Percentiles rank a stretch among this genome's conserved stretches.
These are phyloP conservation scores for Rhineura floridana DNA, from an alignment of 2,113 vertebrate species.

Conservation along the genomic window DNA sequence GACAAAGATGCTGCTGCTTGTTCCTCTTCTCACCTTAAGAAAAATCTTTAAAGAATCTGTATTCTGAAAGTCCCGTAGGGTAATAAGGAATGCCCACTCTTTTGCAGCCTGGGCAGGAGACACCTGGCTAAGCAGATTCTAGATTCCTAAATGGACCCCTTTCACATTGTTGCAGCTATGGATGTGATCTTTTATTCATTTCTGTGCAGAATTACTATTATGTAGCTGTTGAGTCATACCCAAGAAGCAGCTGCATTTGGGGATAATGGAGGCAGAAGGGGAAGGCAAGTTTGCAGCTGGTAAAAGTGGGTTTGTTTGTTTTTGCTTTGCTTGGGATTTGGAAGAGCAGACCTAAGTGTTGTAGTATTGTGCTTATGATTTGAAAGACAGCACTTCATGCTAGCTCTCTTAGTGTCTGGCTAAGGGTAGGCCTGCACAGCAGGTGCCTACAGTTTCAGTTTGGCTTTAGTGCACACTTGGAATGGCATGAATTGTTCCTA, in stretches of 20 bases:
- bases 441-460: neutral
- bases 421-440: neutral
- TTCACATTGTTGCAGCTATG: neutral
- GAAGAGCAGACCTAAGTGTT: neutral
- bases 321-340: neutral
- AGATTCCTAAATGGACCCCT: neutral
- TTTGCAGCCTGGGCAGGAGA: neutral
- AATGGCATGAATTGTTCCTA: neutral
- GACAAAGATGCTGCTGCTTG: neutral
- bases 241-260: neutral
- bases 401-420: neutral
- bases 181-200: neutral
- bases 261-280: neutral
- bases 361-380: neutral
- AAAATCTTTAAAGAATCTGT: neutral
- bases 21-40: neutral
- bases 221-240: no score
- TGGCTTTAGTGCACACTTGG: neutral
- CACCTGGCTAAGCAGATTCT: neutral
- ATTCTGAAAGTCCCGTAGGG: neutral
- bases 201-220: no score
- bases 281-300: neutral
- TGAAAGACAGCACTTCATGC: neutral
- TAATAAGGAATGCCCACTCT: neutral
- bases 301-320: neutral